These are phyloP conservation scores for Archilochus colubris DNA, from an alignment of 2,113 vertebrate species.

Conservation along the genomic window DNA sequence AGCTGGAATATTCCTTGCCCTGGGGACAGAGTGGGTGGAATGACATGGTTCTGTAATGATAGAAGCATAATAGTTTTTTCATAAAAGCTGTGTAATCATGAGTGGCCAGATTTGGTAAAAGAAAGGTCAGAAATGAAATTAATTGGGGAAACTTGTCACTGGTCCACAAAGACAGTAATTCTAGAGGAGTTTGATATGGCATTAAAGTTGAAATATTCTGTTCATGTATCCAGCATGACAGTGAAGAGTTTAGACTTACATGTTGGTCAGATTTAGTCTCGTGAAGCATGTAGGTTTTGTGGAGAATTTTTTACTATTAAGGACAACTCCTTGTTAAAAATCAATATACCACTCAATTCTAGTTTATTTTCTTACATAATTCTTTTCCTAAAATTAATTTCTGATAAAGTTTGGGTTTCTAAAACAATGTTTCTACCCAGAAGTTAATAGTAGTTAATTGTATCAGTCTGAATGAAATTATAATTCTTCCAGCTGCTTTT, in stretches of 20 bases:
- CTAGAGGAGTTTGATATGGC: not conserved
- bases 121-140: not conserved
- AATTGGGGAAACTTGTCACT: not conserved
- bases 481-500: not conserved
- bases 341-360: not conserved
- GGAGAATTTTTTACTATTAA: not conserved
- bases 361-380: not conserved
- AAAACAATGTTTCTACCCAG: not conserved
- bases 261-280: not conserved
- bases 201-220: not conserved
- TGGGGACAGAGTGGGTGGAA: not conserved
- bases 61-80: not conserved
- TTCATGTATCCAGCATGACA: not conserved
- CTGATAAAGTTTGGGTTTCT: not conserved
- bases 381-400: not conserved
- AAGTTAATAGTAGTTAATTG: not conserved
- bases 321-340: not conserved
- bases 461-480: not conserved
- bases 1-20: not conserved
- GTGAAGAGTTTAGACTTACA: not conserved
- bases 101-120: not conserved
- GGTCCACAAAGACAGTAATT: not conserved
- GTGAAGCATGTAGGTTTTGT: not conserved
- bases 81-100: not conserved
- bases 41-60: not conserved